Evolutionary conservation across 2,797 vertebrate genomes (phyloP).

Genomic region (Staurois parvus): DNA sequence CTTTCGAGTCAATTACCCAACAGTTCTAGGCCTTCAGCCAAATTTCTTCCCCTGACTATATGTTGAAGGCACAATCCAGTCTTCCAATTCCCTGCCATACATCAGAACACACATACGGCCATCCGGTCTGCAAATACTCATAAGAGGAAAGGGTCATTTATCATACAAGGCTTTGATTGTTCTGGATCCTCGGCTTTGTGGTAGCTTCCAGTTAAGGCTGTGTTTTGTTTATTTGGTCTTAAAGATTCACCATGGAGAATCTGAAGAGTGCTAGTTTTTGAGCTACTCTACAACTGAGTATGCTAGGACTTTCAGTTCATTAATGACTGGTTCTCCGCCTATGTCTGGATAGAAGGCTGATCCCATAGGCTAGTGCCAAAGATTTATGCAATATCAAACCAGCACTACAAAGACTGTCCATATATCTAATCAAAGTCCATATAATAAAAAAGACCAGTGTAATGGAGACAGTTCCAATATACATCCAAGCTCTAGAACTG

Average conservation of each 20-base stretch:
- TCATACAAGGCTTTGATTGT: slow-evolving; percentile 16
- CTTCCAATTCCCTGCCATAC: not conserved
- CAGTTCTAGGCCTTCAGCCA: slow-evolving; percentile 42
- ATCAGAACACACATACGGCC: slow-evolving; percentile 1
- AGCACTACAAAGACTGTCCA: no score
- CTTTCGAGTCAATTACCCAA: slow-evolving; percentile 57
- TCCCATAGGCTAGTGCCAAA: no score
- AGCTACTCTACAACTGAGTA: no score
- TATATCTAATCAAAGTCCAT: no score
- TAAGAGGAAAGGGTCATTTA: slow-evolving; percentile 23
- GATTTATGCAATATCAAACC: no score
- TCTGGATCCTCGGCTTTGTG: not conserved
- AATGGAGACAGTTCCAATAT: no score
- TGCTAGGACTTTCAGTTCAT: no score
- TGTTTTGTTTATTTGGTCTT: not conserved
- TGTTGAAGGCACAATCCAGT: slow-evolving; percentile 33
- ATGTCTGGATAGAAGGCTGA: no score
- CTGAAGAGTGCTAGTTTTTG: no score
- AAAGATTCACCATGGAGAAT: not conserved
- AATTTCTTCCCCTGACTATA: slow-evolving; percentile 24
- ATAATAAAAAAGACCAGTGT: no score
- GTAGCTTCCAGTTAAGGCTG: slow-evolving; percentile 2
- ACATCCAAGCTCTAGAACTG: no score
- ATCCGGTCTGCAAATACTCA: slow-evolving; percentile 51
- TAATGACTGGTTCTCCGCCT: no score